Conservation (phyloP, 2,113 vertebrate species). For the Nothobranchius furzeri region DNA sequence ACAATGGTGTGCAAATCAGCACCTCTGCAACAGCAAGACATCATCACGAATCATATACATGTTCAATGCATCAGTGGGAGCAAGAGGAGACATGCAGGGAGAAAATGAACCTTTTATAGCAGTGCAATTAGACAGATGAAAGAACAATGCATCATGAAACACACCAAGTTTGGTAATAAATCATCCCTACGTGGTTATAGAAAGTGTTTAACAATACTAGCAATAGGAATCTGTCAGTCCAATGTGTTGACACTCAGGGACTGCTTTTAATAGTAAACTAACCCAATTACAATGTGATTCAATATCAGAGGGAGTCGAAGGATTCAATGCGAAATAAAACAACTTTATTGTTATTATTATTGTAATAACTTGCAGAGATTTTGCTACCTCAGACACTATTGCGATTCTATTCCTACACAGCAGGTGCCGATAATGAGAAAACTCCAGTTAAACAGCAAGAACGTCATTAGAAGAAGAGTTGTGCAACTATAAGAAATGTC, state of each 20-base stretch:
- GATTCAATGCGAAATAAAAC: too few relatives aligned
- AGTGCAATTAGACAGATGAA: conserved; percentile 70
- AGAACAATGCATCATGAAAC: conserved; percentile 40
- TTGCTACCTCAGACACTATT: too few relatives aligned
- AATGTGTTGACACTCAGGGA: background rate
- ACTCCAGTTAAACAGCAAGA: too few relatives aligned
- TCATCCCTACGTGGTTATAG: conserved; percentile 25
- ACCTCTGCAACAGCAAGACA: conserved; percentile 27
- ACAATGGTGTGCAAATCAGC: conserved; percentile 37
- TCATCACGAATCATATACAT: conserved; percentile 39
- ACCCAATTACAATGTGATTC: too few relatives aligned
- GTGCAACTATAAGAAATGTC: too few relatives aligned
- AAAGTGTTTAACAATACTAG: background rate
- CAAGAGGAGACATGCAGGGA: conserved; percentile 37
- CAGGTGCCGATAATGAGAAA: too few relatives aligned
- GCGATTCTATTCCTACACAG: too few relatives aligned
- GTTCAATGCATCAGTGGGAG: conserved; percentile 27
- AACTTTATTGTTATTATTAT: too few relatives aligned
- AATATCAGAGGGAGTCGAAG: too few relatives aligned
- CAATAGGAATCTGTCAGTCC: background rate
- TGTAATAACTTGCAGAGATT: too few relatives aligned
- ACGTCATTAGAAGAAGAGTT: too few relatives aligned
- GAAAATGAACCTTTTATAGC: conserved; percentile 56
- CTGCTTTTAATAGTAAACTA: background rate
- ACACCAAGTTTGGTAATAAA: conserved; percentile 53